Evolutionary conservation across 2,888 invertebrate genomes (phyloP).

Genomic region (Andrena hattorfiana): DNA sequence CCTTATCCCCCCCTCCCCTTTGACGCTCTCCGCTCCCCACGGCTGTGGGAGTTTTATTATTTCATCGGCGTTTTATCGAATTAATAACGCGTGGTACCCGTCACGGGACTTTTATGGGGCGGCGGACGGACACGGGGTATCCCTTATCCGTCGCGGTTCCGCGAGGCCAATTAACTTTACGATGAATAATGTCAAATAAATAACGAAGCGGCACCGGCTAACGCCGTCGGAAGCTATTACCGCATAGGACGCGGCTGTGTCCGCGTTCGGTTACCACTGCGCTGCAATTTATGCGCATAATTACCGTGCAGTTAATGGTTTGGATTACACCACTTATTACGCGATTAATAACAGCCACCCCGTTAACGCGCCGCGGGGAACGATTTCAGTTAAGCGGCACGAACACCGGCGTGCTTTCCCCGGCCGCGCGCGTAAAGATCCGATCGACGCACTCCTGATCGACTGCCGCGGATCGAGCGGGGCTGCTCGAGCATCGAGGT

Average conservation of each 20-base stretch:
- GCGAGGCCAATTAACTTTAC: conserved; percentile 43
- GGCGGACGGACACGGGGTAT: neutral
- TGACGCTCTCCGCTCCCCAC: neutral
- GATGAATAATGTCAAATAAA: conserved; percentile 52
- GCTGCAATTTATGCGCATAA: conserved; percentile 54
- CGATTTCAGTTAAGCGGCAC: conserved; percentile 18
- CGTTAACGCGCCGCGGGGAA: conserved; percentile 36
- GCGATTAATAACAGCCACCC: conserved; percentile 47
- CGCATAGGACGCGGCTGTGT: conserved; percentile 27
- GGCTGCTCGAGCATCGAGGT: neutral
- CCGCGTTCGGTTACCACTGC: conserved; percentile 29
- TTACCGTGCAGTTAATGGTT: conserved; percentile 49
- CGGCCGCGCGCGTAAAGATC: neutral
- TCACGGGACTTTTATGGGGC: neutral
- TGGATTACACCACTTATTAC: conserved; percentile 57
- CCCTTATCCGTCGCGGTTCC: conserved; percentile 24
- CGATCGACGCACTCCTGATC: conserved; percentile 7
- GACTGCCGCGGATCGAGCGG: neutral
- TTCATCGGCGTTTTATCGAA: conserved; percentile 32
- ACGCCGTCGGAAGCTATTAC: conserved; percentile 48
- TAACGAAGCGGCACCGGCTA: conserved; percentile 21
- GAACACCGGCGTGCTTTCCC: neutral
- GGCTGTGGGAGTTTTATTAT: conserved; percentile 22
- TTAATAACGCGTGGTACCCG: conserved; percentile 24
- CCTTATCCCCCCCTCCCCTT: neutral